Evolutionary conservation across 1,140 invertebrate species (phyloP).

Genomic region (Copidosoma floridanum): DNA sequence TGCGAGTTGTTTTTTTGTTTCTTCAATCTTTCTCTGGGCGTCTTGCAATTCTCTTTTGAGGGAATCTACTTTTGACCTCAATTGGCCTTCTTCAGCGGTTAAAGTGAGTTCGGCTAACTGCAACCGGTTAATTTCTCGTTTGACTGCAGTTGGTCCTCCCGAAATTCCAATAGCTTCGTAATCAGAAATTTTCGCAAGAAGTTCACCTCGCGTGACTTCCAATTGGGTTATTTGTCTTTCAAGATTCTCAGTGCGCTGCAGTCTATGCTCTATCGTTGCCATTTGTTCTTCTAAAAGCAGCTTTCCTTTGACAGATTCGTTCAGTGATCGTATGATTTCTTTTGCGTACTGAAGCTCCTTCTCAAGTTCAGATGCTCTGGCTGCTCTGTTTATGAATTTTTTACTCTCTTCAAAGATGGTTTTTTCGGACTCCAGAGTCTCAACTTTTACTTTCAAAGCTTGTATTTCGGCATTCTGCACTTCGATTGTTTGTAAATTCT

Average conservation of each 20-base stretch:
- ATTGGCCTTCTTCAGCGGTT: constrained; percentile 47
- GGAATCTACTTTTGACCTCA: constrained; percentile 43
- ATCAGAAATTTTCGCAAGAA: constrained; percentile 41
- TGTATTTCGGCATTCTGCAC: constrained; percentile 45
- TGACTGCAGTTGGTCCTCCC: constrained; percentile 41
- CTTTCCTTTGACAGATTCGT: constrained; percentile 50
- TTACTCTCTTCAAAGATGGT: constrained; percentile 47
- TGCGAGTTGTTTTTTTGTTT: constrained; percentile 42
- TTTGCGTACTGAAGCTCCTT: constrained; percentile 43
- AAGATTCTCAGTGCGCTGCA: constrained; percentile 46
- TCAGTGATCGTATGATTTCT: constrained; percentile 38
- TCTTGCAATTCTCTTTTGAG: constrained; percentile 39
- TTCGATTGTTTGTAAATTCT: constrained; percentile 41
- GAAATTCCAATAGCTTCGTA: constrained; percentile 49
- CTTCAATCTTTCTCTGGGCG: constrained; percentile 43
- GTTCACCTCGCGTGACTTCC: constrained; percentile 38
- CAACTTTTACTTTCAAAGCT: constrained; percentile 42
- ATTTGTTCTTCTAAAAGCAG: constrained; percentile 53
- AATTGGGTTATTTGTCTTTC: constrained; percentile 44
- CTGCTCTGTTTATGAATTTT: constrained; percentile 37
- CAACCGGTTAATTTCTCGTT: constrained; percentile 48
- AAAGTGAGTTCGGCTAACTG: constrained; percentile 47
- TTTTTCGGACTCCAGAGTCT: constrained; percentile 44
- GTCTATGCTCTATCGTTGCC: constrained; percentile 43
- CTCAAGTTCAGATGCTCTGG: constrained; percentile 44